A percentile compares a stretch with the other conserved stretches of the same genome.
Conservation (phyloP, 1,140 invertebrate genomes). For the Meloidogyne floridensis region DNA sequence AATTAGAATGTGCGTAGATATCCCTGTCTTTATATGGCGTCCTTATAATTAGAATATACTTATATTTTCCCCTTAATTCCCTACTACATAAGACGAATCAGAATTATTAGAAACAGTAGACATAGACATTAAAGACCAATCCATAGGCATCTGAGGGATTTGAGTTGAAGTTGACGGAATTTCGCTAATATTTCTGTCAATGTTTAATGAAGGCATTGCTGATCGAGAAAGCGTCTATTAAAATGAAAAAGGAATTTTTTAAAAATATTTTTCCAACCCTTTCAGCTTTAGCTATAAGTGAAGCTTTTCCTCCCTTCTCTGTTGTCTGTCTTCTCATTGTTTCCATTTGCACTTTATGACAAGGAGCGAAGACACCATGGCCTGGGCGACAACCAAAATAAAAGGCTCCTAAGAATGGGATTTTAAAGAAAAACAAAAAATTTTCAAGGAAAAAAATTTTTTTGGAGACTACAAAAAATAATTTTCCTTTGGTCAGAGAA, state of each 20-base stretch:
- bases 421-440: not conserved
- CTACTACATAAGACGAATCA: not conserved
- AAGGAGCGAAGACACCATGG: slow-evolving; percentile 56
- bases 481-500: not conserved
- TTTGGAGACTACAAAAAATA: too few relatives aligned
- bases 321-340: not conserved
- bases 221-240: not conserved
- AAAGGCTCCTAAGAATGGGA: slow-evolving; percentile 37
- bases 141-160: slow-evolving; percentile 20
- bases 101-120: slow-evolving; percentile 36
- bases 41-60: too few relatives aligned
- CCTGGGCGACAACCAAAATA: slow-evolving; percentile 49
- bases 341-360: slow-evolving; percentile 56
- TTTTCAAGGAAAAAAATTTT: too few relatives aligned
- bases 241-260: not conserved
- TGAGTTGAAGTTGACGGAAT: not conserved
- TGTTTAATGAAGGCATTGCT: not conserved
- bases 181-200: not conserved
- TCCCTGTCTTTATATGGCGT: too few relatives aligned
- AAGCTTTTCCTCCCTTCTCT: not conserved
- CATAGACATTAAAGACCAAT: slow-evolving; percentile 42
- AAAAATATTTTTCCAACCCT: not conserved
- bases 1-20: too few relatives aligned
- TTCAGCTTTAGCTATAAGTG: slow-evolving; percentile 4
- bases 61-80: not conserved